phyloP scores from a whole-genome alignment of 2,888 invertebrate genomes.

The Alsophila aescularia region DNA sequence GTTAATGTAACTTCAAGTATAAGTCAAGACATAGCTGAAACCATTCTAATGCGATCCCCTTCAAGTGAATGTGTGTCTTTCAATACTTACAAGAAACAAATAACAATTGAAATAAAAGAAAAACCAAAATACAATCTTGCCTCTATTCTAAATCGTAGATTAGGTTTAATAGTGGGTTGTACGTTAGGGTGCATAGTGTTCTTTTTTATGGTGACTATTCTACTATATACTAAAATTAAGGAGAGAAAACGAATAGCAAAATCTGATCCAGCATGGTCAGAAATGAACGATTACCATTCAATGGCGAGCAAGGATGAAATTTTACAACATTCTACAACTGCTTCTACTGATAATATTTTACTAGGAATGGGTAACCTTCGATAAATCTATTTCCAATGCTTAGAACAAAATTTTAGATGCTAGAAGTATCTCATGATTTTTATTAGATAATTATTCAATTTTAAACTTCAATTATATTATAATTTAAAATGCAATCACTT shows the following conservation, averaged over 20 bases:
- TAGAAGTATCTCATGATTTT: constrained; percentile 30
- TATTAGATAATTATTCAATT: constrained; percentile 17
- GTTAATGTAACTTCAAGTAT: constrained; percentile 62
- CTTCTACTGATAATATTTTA: constrained; percentile 80
- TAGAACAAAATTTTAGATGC: constrained; percentile 46
- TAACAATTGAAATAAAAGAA: constrained; percentile 55
- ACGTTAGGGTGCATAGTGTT: constrained; percentile 76
- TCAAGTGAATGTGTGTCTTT: constrained; percentile 78
- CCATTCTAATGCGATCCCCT: constrained; percentile 68
- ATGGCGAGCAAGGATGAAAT: constrained; percentile 79
- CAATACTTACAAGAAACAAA: constrained; percentile 67
- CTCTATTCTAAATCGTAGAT: constrained; percentile 68
- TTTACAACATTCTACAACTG: constrained; percentile 72
- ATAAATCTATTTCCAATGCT: constrained; percentile 62
- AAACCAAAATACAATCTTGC: constrained; percentile 65
- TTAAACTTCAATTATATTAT: constrained; percentile 7
- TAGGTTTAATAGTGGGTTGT: constrained; percentile 79
- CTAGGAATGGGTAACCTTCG: constrained; percentile 75
- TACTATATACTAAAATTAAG: constrained; percentile 77
- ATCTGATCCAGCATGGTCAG: constrained; percentile 75
- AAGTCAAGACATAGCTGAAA: constrained; percentile 66
- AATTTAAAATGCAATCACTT: neutral
- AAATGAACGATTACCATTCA: constrained; percentile 80
- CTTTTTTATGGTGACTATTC: constrained; percentile 75
- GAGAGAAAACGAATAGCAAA: constrained; percentile 78